These are phyloP conservation scores for Exephanes ischioxanthus DNA, from an alignment of 2,888 invertebrate genomes.

Conservation along the genomic window DNA sequence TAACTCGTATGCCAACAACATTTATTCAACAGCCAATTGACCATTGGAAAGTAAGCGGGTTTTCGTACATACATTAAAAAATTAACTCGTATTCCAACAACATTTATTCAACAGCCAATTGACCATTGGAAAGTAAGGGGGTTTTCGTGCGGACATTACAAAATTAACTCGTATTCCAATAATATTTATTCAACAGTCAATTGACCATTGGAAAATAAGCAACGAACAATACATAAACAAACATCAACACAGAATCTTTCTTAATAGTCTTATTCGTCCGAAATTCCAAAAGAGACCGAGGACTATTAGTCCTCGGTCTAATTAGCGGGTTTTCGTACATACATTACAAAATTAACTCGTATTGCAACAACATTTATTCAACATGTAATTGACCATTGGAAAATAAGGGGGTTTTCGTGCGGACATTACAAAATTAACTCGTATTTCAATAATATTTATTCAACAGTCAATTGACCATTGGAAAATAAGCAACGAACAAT, in stretches of 20 bases:
- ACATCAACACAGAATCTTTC: conserved; percentile 57
- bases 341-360: conserved; percentile 4
- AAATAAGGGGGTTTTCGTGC: neutral
- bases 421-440: neutral
- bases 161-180: conserved; percentile 31
- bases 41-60: no score
- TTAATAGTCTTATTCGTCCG: conserved; percentile 39
- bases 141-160: neutral
- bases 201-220: conserved; percentile 39
- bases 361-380: conserved; percentile 58
- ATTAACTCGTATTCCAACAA: conserved; percentile 36
- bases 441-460: conserved; percentile 62
- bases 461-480: conserved; percentile 34
- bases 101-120: conserved; percentile 55
- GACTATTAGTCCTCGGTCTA: neutral
- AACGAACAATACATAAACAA: conserved; percentile 48
- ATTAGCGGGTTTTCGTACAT: no score
- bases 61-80: neutral
- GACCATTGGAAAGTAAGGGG: neutral
- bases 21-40: conserved; percentile 56
- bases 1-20: conserved; percentile 40
- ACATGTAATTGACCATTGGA: conserved; percentile 14
- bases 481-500: conserved; percentile 43
- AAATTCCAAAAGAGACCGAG: conserved; percentile 15
- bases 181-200: conserved; percentile 58